Evolutionary conservation across 2,888 invertebrate species (phyloP).

Genomic region (Lagria hirta): DNA sequence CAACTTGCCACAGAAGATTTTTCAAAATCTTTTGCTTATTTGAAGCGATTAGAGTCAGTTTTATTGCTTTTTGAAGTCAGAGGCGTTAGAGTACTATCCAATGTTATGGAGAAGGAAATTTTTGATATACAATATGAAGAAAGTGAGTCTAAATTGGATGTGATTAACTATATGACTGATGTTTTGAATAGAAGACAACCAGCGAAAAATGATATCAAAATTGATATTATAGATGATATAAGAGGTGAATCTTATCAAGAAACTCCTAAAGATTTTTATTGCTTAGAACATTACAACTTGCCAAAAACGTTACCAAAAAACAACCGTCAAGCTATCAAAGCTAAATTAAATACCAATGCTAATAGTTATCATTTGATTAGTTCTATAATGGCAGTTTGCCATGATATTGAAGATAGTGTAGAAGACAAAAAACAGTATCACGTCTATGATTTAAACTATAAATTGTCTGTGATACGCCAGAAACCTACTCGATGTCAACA

Average conservation of each 20-base stretch:
- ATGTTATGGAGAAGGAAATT: slow-evolving; percentile 35
- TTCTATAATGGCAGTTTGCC: slow-evolving; percentile 40
- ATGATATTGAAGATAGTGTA: slow-evolving; percentile 32
- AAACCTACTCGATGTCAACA: slow-evolving; percentile 5
- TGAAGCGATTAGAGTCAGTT: slow-evolving; percentile 39
- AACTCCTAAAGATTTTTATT: slow-evolving; percentile 27
- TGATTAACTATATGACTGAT: slow-evolving; percentile 35
- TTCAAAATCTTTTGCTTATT: slow-evolving; percentile 29
- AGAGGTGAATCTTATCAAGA: slow-evolving; percentile 25
- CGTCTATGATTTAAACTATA: slow-evolving; percentile 13
- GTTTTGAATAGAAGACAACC: slow-evolving; percentile 36
- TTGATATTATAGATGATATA: slow-evolving; percentile 24
- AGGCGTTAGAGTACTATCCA: slow-evolving; percentile 38
- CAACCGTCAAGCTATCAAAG: slow-evolving; percentile 30
- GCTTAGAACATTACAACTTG: slow-evolving; percentile 26
- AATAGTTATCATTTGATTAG: slow-evolving; percentile 41
- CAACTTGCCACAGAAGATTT: slow-evolving; percentile 33
- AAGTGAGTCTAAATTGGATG: slow-evolving; percentile 5
- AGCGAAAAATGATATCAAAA: slow-evolving; percentile 30
- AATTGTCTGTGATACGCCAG: neutral
- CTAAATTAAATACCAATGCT: slow-evolving; percentile 38
- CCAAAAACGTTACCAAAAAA: slow-evolving; percentile 28
- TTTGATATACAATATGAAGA: slow-evolving; percentile 34
- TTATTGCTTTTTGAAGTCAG: slow-evolving; percentile 43
- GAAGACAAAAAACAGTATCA: slow-evolving; percentile 7